Evolutionary conservation across 2,113 vertebrate species (phyloP).

Genomic region (Chascanopsetta lugubris): DNA sequence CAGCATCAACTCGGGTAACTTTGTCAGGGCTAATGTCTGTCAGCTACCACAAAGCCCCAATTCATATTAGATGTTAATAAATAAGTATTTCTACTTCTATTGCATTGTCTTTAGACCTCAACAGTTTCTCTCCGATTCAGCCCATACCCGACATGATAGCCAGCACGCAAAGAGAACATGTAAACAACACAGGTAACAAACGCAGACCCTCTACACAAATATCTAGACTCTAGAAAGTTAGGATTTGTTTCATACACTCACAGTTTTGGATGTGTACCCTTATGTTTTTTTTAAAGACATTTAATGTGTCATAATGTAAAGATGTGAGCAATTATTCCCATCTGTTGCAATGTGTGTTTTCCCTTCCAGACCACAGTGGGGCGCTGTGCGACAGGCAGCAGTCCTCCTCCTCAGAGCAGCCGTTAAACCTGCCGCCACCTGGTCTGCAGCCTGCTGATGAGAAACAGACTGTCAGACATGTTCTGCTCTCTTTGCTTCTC

Average conservation of each 20-base stretch:
- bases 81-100: background rate
- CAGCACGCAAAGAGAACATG: conserved; percentile 66
- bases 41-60: background rate
- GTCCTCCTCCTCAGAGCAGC: conserved; percentile 61
- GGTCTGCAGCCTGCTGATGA: conserved; percentile 73
- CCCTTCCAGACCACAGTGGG: conserved; percentile 69
- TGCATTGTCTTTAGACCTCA: conserved; percentile 75
- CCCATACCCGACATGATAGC: conserved; percentile 75
- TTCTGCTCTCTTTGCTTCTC: conserved; percentile 93
- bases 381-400: conserved; percentile 79
- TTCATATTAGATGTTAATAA: background rate
- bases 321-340: background rate
- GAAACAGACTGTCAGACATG: conserved; percentile 89
- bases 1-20: conserved; percentile 61
- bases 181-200: conserved; percentile 77
- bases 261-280: background rate
- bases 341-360: accelerated
- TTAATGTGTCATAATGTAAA: background rate
- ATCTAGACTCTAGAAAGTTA: too few relatives aligned
- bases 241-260: background rate
- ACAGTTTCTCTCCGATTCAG: conserved; percentile 76
- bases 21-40: background rate
- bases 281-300: background rate
- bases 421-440: conserved; percentile 57
- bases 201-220: background rate